Base-by-base conservation (phyloP, 2,797 vertebrate species). In the Smutsia temminckii region DNA sequence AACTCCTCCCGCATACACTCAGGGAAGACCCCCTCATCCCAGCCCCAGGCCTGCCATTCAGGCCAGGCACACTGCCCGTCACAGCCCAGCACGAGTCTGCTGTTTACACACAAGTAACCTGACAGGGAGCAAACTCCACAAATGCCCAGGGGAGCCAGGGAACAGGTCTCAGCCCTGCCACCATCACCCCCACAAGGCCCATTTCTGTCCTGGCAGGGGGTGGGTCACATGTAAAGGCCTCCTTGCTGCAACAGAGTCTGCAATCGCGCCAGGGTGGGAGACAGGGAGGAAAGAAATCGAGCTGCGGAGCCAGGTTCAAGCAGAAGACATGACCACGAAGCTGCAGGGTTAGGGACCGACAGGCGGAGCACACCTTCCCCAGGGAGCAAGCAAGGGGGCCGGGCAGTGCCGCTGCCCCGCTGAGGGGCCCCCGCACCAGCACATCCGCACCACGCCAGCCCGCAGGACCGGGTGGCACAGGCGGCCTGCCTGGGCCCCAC, bases 131-230 rank as follows among this genome's bases (percentile, higher is more conserved):
- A 7, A 40, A 17, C 10, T 23, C 55, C 17, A 9, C 1, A 3
- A 9, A 11, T 10, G 27, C 5, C 66, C 23, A 1, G 64, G 14
- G 4, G 51, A 8, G 55, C 72, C 16, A 0, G 8, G 40, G 68
- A 16, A 25, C 40, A 20, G 21, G n/a, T 42, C 37, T 51, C 32
- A 4, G 37, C 59, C 61, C 85, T 4, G 32, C n/a, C 12, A 0
- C 12, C 23, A 1, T 11, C 5, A 0, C 20, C 0, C 8, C 13
- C 25, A 23, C 5, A 17, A n/a, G 20, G 1, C 42, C 29, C 8
- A 0, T 7, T 11, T 55, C 94, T n/a, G 46, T 57, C 59, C 23
- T 11, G 7, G 1, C 25, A 3, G 12, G 34, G 46, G 0, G 13
- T 2, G n/a, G 21, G 32, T 8, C 3, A 5, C 34, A 3, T 3